A percentile compares a stretch with the other conserved stretches of the same genome.
These are phyloP conservation scores for Dolichomitus sp. DNA, from an alignment of 2,888 invertebrate genomes.

Conservation along the genomic window DNA sequence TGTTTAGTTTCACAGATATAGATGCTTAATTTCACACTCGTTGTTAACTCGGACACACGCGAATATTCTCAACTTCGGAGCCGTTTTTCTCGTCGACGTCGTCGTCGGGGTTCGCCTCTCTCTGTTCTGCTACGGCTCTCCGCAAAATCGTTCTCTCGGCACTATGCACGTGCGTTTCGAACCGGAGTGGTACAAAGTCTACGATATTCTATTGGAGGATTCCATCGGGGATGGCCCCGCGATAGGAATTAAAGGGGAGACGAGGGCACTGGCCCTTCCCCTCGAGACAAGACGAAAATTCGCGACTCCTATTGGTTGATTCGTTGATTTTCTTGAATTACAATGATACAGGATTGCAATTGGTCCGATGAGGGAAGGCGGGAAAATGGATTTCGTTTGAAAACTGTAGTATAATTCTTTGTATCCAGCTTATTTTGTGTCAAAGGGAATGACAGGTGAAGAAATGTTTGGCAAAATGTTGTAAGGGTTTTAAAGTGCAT, in stretches of 20 bases:
- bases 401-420: neutral
- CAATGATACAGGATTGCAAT: neutral
- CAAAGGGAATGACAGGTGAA: neutral
- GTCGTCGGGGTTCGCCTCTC: constrained; percentile 44
- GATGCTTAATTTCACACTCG: neutral
- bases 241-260: neutral
- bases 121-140: constrained; percentile 28
- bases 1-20: neutral
- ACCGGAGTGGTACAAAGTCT: constrained; percentile 76
- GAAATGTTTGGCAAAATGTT: neutral
- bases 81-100: constrained; percentile 21
- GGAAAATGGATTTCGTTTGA: neutral
- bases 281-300: neutral
- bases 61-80: neutral
- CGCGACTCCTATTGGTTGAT: neutral
- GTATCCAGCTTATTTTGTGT: neutral
- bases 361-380: neutral
- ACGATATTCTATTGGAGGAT: constrained; percentile 50
- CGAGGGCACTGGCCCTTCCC: constrained; percentile 7
- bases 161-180: constrained; percentile 79
- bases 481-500: neutral
- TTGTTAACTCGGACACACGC: constrained; percentile 7
- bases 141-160: constrained; percentile 56
- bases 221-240: constrained; percentile 6
- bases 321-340: neutral